Base-by-base conservation (phyloP, 2,888 invertebrate genomes). In the Lepas anatifera region DNA sequence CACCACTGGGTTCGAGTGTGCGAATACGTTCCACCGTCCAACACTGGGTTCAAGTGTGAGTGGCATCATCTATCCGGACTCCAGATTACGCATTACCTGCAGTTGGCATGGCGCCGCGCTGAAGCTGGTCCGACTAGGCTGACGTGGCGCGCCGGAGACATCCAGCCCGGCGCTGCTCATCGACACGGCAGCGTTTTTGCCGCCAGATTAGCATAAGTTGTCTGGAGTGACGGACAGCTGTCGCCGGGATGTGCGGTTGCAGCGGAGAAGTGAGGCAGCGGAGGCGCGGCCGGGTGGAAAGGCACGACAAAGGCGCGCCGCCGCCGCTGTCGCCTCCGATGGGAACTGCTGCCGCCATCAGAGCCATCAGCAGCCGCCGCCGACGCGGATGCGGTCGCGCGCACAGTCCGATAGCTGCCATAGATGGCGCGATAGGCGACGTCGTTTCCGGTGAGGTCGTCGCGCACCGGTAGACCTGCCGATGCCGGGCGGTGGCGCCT, bases 121-220 rank as follows among this genome's bases (percentile, higher is more conserved):
- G 32, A 58, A 22, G 18, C 10, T 2, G 22, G 11, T 7, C 7
- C 22, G 58, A 32, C 3, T 41, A 16, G 41, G 41, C 41, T 8
- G 58, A 29, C 35, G 58, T 35, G 29, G 29, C 52, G 52, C 13
- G 29, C 52, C 16, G 29, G 35, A 32, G 58, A 32, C 32, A 58
- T 18, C 35, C 35, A 16, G 35, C 58, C 32, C 58, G 32, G 50
- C 27, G 50, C 48, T n/a, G 52, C 52, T 52, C 52, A 29, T 52
- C 52, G 52, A 29, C 52, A 52, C 52, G n/a, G 52, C 52, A 29
- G 32, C 58, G 58, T 32, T 32, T 58, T 32, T 58, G 58, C 58
- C 58, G 29, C 35, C 58, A 35, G 58, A 58, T 58, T 58, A 58
- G 58, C 58, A 35, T 32, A 32, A 58, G 32, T 58, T 35, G 32